phyloP scores from a whole-genome alignment of 1,140 invertebrate species.

The Drosophila gunungcola region DNA sequence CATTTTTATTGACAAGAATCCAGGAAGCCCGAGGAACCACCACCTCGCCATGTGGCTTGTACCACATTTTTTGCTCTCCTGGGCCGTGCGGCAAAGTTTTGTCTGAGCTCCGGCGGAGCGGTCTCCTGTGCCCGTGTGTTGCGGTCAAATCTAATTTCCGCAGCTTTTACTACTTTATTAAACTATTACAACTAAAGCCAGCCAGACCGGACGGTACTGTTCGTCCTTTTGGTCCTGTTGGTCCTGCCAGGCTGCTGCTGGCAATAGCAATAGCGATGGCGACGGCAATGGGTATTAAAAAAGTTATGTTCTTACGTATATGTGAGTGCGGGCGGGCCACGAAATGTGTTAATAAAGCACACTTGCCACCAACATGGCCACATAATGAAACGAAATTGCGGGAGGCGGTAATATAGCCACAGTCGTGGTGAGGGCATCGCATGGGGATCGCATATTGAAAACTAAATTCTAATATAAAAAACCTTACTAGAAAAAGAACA shows the following conservation, averaged over 20 bases:
- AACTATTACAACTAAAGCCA: conserved; percentile 81
- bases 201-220: not conserved
- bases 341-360: conserved; percentile 84
- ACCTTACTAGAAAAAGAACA: not conserved
- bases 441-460: not conserved
- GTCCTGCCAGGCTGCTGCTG: conserved; percentile 10
- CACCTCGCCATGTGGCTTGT: conserved; percentile 27
- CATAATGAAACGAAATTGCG: conserved; percentile 79
- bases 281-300: conserved; percentile 72
- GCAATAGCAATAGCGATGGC: conserved; percentile 10
- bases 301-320: conserved; percentile 59
- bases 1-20: conserved; percentile 80
- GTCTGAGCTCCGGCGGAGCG: conserved; percentile 37
- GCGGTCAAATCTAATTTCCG: conserved; percentile 83
- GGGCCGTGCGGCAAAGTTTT: conserved; percentile 52
- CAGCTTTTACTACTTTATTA: conserved; percentile 84
- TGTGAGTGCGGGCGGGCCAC: conserved; percentile 27
- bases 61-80: conserved; percentile 39
- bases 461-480: not conserved
- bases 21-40: conserved; percentile 44
- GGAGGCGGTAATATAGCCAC: conserved; percentile 49
- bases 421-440: conserved; percentile 7
- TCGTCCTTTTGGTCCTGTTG: not conserved
- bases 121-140: conserved; percentile 64
- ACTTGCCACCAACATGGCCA: conserved; percentile 79